Base-by-base conservation (phyloP, 2,888 invertebrate species). In the Myopa tessellatipennis region DNA sequence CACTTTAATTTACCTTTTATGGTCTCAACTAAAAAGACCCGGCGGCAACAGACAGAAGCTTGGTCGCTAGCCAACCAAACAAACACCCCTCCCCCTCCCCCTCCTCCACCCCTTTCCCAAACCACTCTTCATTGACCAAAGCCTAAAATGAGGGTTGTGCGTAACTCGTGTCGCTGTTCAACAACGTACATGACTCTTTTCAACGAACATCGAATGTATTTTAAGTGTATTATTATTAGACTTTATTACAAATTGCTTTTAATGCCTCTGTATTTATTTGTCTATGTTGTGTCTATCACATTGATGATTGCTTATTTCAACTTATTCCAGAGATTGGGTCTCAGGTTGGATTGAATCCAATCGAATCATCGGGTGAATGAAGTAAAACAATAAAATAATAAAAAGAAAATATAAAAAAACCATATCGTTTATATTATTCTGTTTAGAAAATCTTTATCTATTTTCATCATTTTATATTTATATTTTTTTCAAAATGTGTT, bases 171-270 rank as follows among this genome's bases (percentile, higher is more conserved):
- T 10, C 10, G 45, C 45, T 2, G 45, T 10, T 10, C 7, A 45
- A 10, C 45, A 45, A 45, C 45, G 45, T 45, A 6, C 45, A 45
- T 45, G 45, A 45, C 10, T 45, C 1, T 45, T 10, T 45, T 45
- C 34, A 65, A 38, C 38, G 65, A 38, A 34, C 38, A 12, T 65
- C 16, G 36, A 12, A 34, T 34, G 34, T 63, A 26, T 63, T 26
- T 63, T 63, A 38, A 65, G 65, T 60, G 69, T 18, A 45, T 6
- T 10, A 38, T 40, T 58, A 75, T 67, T 55, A 74, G 74, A 58
- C 18, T 63, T 74, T 74, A 74, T 74, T 67, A 55, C 55, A 38
- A 74, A 74, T 74, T 55, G 67, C 67, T 74, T 58, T 73, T 67
- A 52, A 55, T 5, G 36, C 16, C 74, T 52, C 52, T 45, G 26